Base-by-base conservation (phyloP, 37 sponge, comb jelly and placozoan genomes). In the Ianthella basta region DNA sequence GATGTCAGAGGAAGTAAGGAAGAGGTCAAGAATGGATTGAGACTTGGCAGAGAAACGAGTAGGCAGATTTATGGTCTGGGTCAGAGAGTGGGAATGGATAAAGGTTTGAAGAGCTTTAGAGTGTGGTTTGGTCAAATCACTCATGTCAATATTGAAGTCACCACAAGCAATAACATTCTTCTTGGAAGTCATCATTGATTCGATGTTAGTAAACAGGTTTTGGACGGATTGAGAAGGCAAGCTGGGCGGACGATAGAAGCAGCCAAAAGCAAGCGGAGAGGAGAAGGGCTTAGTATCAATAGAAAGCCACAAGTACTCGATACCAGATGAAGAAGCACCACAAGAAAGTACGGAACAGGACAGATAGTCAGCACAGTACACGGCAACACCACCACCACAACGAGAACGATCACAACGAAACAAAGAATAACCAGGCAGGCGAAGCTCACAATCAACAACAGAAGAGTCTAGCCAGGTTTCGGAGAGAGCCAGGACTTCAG, bases 161-260 rank as follows among this genome's bases (percentile, higher is more conserved):
- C 78, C 78, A 41, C 78, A 75, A 41, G 53, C 78, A 41, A 75
- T 75, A n/a, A n/a, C n/a, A n/a, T n/a, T n/a, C n/a, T n/a, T n/a
- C n/a, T n/a, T n/a, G n/a, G n/a, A n/a, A n/a, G n/a, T n/a, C n/a
- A n/a, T n/a, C n/a, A n/a, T n/a, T n/a, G n/a, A n/a, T n/a, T n/a
- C n/a, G n/a, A n/a, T n/a, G n/a, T n/a, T n/a, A n/a, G n/a, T n/a
- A n/a, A n/a, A n/a, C n/a, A n/a, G n/a, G n/a, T n/a, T n/a, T n/a
- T n/a, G n/a, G n/a, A n/a, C n/a, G n/a, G n/a, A n/a, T n/a, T n/a
- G n/a, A n/a, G n/a, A n/a, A n/a, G n/a, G n/a, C n/a, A n/a, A n/a
- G n/a, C n/a, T n/a, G n/a, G n/a, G n/a, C n/a, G n/a, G n/a, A n/a
- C n/a, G n/a, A n/a, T n/a, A n/a, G n/a, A n/a, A n/a, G n/a, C n/a